These are phyloP conservation scores for Dallia pectoralis DNA, from an alignment of 2,797 vertebrate genomes.

Conservation along the genomic window DNA sequence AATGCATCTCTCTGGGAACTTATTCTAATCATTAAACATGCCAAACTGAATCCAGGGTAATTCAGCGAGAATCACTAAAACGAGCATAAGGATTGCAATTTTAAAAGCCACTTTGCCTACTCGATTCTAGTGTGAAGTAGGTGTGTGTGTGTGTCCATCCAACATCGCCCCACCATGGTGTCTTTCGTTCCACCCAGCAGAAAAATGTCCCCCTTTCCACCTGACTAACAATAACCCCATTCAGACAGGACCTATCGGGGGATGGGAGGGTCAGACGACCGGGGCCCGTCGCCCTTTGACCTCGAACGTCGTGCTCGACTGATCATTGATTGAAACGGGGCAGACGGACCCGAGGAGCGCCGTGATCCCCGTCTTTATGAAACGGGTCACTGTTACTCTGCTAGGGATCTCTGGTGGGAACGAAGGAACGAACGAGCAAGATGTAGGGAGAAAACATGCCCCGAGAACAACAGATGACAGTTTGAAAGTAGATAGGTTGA, in stretches of 20 bases:
- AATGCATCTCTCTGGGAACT: not conserved
- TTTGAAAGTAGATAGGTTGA: not conserved
- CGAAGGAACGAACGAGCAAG: no score
- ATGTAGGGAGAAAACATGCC: no score
- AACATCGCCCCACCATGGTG: not conserved
- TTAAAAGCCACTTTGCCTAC: not conserved
- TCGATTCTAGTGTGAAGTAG: not conserved
- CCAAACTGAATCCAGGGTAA: not conserved
- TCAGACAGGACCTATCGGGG: constrained; percentile 23
- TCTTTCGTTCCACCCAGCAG: not conserved
- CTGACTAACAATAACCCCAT: not conserved
- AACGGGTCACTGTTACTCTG: not conserved
- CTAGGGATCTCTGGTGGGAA: not conserved
- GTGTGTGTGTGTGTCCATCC: not conserved
- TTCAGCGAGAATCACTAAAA: not conserved
- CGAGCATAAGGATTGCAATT: not conserved
- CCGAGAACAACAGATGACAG: not conserved
- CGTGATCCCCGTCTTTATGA: no score
- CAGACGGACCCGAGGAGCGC: no score
- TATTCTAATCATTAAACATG: not conserved
- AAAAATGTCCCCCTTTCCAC: not conserved
- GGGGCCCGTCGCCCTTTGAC: constrained; percentile 60
- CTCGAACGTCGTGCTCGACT: constrained; percentile 68
- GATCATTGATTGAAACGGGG: constrained; percentile 59
- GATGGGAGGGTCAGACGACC: constrained; percentile 27